Evolutionary conservation across 64 coral and sea anemone species (phyloP).

Genomic region (Pocillopora verrucosa): DNA sequence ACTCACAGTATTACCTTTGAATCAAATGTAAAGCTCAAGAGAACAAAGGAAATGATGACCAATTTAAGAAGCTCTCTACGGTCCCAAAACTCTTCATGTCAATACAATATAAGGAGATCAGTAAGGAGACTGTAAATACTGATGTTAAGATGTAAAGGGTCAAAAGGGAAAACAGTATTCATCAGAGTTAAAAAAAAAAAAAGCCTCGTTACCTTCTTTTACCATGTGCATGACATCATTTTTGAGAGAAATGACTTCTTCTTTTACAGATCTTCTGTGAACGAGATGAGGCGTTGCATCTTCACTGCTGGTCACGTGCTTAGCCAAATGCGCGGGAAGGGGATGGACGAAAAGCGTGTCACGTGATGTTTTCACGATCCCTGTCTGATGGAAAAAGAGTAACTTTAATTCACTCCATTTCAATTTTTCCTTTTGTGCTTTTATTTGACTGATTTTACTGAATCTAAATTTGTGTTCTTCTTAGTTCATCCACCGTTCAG

Average conservation of each 20-base stretch:
- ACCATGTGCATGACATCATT: not conserved
- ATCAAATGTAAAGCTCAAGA: too few species aligned
- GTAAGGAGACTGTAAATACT: too few species aligned
- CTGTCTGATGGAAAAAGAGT: constrained; percentile 1
- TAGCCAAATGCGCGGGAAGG: constrained; percentile 40
- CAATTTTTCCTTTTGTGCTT: not conserved
- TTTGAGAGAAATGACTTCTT: not conserved
- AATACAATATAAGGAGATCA: too few species aligned
- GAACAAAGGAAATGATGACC: too few species aligned
- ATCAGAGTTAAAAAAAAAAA: not conserved
- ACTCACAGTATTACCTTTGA: too few species aligned
- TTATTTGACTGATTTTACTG: not conserved
- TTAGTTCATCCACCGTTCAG: too few species aligned
- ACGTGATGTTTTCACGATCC: constrained; percentile 39
- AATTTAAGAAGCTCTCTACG: too few species aligned
- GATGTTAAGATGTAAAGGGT: too few species aligned
- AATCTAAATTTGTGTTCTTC: too few species aligned
- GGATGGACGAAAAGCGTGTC: constrained; percentile 51
- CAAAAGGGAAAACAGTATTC: too few species aligned
- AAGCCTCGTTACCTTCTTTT: not conserved
- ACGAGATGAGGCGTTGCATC: constrained; percentile 37
- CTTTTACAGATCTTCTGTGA: constrained; percentile 20
- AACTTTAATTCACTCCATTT: not conserved
- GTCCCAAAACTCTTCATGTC: too few species aligned
- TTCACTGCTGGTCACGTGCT: constrained; percentile 16